Conservation (phyloP, 2,888 invertebrate genomes). For the Paralinhomoeus sp. region DNA sequence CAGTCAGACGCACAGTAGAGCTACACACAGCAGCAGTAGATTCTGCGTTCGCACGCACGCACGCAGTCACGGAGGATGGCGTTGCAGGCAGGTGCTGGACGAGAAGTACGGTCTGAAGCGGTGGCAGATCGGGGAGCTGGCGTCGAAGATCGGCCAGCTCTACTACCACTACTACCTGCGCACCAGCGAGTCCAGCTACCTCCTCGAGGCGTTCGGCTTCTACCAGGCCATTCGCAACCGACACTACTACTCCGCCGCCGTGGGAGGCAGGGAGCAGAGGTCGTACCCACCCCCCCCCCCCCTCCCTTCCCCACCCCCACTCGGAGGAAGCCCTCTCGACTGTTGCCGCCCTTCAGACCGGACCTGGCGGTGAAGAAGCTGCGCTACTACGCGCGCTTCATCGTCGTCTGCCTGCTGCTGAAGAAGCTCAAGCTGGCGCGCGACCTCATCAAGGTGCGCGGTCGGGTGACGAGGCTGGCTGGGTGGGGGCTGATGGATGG, state of each 20-base stretch:
- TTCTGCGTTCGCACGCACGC: too few species aligned
- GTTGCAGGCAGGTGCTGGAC: constrained; percentile 50
- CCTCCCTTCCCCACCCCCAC: too few species aligned
- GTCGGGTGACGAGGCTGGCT: too few species aligned
- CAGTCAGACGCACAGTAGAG: too few species aligned
- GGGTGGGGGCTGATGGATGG: too few species aligned
- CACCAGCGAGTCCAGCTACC: constrained; percentile 83
- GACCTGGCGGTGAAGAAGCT: constrained; percentile 91
- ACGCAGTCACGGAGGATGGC: too few species aligned
- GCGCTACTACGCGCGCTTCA: constrained; percentile 74
- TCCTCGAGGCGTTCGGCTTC: constrained; percentile 84
- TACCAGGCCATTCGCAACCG: constrained; percentile 80
- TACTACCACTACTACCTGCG: constrained; percentile 95
- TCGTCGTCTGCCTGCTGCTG: constrained; percentile 74
- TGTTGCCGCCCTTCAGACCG: constrained; percentile 35
- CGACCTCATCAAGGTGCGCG: constrained; percentile 49
- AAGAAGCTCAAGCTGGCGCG: constrained; percentile 76
- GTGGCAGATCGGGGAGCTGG: constrained; percentile 96
- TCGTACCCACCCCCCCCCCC: too few species aligned
- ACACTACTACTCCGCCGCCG: constrained; percentile 78
- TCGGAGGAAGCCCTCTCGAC: too few species aligned
- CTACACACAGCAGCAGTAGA: too few species aligned
- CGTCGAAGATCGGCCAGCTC: constrained; percentile 89
- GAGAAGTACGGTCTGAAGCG: constrained; percentile 76
- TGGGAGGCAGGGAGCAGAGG: constrained; percentile 35